Base-by-base conservation (phyloP, 2,797 vertebrate species). In the Rhabdophis nuchalis region DNA sequence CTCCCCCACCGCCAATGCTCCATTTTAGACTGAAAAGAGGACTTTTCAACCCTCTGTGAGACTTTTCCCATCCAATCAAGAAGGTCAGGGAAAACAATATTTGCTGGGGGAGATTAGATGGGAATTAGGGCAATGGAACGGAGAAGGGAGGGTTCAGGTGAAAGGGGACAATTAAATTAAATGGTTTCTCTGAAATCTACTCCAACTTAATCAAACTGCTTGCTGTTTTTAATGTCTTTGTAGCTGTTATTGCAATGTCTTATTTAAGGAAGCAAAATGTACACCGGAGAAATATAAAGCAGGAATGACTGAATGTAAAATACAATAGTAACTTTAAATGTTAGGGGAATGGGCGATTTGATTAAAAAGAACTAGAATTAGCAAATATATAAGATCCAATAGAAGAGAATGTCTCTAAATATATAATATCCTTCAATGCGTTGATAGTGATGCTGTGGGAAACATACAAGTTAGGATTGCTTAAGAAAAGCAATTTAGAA, bases 1-100 rank as follows among this genome's bases (percentile, higher is more conserved):
- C 3, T 1, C 36, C 1, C 1, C n/a, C n/a, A 6, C 2, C 0
- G 56, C 4, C 68, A 72, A 0, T 72, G 68, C 36, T 46, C 72
- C 36, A 82, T 82, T 82, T 82, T 82, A 82, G 1, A 82, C 1
- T 82, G 72, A 41, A 82, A 82, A 46, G 72, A 41, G 20, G 36
- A 82, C 3, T 25, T 36, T 46, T 82, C 36, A 46, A 5, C 20
- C 4, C 4, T 11, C 20, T 82, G 1, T 25, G 36, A 82, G 36
- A 11, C 10, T 82, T 20, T 23, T 25, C 72, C 12, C 72, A 82
- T 23, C 72, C 72, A 82, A 9, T 72, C 32, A 77, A 41, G 36
- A 77, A 3, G 9, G 18, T 77, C 32, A 72, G 32, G 32, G 7
- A 36, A 32, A 16, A 7, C 68, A 72, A 46, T 82, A 82, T 82